Conservation (phyloP, 1,140 invertebrate species). For the Bombus superbus region DNA sequence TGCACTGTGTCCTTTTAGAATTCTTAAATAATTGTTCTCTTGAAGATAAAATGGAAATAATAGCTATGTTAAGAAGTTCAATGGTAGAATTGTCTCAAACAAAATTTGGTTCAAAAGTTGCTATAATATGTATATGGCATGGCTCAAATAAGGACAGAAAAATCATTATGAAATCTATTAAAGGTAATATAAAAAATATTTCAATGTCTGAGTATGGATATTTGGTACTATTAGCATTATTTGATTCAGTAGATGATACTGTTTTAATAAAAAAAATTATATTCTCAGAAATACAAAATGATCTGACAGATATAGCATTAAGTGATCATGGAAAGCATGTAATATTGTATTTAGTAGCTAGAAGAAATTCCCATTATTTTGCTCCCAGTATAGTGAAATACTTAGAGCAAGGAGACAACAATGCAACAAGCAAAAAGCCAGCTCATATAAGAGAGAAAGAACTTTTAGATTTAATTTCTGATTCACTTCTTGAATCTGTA, state of each 20-base stretch:
- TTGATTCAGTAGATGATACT: constrained; percentile 97
- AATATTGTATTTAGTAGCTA: constrained; percentile 92
- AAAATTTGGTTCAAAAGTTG: constrained; percentile 90
- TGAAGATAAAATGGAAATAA: constrained; percentile 88
- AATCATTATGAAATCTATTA: constrained; percentile 91
- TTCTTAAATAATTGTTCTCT: constrained; percentile 89
- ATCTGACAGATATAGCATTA: constrained; percentile 87
- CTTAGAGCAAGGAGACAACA: constrained; percentile 88
- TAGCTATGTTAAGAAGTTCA: constrained; percentile 87
- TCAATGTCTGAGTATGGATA: constrained; percentile 94
- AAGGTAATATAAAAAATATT: constrained; percentile 91
- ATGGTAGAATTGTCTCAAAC: constrained; percentile 92
- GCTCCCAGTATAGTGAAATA: constrained; percentile 88
- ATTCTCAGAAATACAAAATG: constrained; percentile 88
- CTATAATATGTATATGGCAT: constrained; percentile 93
- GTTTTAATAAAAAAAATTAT: constrained; percentile 93
- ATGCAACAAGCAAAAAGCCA: constrained; percentile 92
- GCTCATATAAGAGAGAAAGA: constrained; percentile 88
- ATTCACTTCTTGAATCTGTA: constrained; percentile 86
- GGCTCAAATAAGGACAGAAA: constrained; percentile 91
- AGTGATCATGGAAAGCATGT: constrained; percentile 90
- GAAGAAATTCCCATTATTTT: constrained; percentile 89
- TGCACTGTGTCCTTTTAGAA: constrained; percentile 92
- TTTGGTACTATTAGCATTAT: constrained; percentile 90
- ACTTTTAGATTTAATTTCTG: constrained; percentile 87